Evolutionary conservation across 2,797 vertebrate genomes (phyloP).

Genomic region (Chelon labrosus): DNA sequence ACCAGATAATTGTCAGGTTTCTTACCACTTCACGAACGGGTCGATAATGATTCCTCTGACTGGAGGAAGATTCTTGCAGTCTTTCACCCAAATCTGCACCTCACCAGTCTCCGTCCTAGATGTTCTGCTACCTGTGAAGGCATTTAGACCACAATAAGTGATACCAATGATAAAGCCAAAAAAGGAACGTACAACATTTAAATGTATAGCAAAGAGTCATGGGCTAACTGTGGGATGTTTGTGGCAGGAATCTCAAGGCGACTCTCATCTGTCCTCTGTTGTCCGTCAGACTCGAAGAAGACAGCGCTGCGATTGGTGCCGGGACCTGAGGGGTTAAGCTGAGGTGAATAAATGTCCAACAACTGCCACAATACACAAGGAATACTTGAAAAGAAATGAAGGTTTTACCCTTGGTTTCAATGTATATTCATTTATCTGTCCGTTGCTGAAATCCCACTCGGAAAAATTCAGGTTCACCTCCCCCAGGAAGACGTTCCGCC

Average conservation of each 20-base stretch:
- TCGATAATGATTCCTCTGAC: constrained; percentile 88
- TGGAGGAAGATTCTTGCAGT: constrained; percentile 89
- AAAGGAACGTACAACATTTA: background rate
- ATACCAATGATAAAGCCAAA: background rate
- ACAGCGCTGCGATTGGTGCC: constrained; percentile 49
- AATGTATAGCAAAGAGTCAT: background rate
- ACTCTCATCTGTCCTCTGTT: constrained; percentile 91
- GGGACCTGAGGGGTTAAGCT: constrained; percentile 40
- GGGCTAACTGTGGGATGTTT: constrained; percentile 84
- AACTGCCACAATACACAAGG: background rate
- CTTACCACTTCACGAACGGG: constrained; percentile 96
- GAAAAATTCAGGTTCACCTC: constrained; percentile 91
- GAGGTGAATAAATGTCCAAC: constrained; percentile 4
- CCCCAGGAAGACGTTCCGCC: constrained; percentile 93
- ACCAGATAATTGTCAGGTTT: constrained; percentile 5
- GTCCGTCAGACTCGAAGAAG: constrained; percentile 73
- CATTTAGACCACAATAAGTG: constrained; percentile 7
- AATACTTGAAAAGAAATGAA: background rate
- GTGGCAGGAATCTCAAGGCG: constrained; percentile 89
- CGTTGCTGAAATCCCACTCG: constrained; percentile 92
- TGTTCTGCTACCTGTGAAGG: constrained; percentile 81
- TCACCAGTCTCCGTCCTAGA: constrained; percentile 85
- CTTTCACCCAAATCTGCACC: constrained; percentile 96
- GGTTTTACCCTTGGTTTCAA: constrained; percentile 89
- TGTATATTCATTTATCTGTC: constrained; percentile 89